Evolutionary conservation across 2,113 vertebrate genomes (phyloP).

Genomic region (Melanerpes formicivorus): DNA sequence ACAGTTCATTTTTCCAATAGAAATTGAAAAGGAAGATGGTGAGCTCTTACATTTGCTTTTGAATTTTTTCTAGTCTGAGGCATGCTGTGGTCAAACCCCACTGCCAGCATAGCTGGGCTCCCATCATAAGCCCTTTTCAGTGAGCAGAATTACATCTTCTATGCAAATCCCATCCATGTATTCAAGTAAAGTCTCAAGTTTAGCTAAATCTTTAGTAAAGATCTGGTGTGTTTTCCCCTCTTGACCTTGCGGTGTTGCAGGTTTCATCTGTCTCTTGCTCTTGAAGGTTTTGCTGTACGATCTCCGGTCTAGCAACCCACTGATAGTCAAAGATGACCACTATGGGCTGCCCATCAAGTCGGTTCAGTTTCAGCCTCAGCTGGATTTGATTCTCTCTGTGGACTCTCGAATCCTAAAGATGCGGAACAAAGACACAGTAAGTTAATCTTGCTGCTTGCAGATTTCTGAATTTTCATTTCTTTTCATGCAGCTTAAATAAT

Average conservation of each 20-base stretch:
- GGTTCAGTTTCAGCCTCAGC: constrained; percentile 85
- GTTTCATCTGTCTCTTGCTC: neutral
- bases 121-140: neutral
- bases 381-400: constrained; percentile 91
- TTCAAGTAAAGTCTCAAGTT: neutral
- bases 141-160: neutral
- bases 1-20: fast-evolving
- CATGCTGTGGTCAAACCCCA: neutral
- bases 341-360: constrained; percentile 94
- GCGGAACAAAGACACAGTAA: constrained; percentile 93
- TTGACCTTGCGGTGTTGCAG: neutral
- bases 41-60: neutral
- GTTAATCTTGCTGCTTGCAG: constrained; percentile 12
- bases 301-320: constrained; percentile 89
- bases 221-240: neutral
- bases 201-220: neutral
- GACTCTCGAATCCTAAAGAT: constrained; percentile 97
- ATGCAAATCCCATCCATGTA: neutral
- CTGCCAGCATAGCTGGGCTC: neutral
- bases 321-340: constrained; percentile 94
- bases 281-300: constrained; percentile 92
- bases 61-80: neutral
- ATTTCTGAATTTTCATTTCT: neutral
- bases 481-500: neutral
- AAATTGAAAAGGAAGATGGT: neutral